Percentiles rank a stretch among this genome's conserved stretches.
Conservation (phyloP, 2,888 invertebrate genomes). For the Fragum sueziense region DNA sequence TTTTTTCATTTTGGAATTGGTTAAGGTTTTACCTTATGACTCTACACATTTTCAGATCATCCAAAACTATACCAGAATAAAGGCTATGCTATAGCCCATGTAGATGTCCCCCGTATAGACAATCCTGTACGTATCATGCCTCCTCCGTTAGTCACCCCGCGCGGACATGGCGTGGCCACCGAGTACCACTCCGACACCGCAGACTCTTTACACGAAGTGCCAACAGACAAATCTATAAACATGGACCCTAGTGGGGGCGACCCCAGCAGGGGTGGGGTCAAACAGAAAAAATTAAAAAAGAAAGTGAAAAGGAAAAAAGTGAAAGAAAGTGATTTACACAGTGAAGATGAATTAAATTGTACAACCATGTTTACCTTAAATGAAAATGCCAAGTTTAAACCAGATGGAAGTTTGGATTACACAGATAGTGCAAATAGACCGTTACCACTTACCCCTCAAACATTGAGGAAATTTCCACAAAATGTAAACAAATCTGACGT, state of each 20-base stretch:
- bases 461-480: conserved; percentile 47
- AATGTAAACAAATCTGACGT: conserved; percentile 57
- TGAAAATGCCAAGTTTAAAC: conserved; percentile 63
- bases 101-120: conserved; percentile 49
- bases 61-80: conserved; percentile 57
- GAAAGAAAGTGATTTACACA: conserved; percentile 34
- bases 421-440: conserved; percentile 53
- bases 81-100: conserved; percentile 53
- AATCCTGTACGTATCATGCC: conserved; percentile 57
- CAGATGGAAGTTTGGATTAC: conserved; percentile 72
- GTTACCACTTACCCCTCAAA: conserved; percentile 72
- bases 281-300: conserved; percentile 26
- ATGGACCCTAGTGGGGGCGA: conserved; percentile 25
- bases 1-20: too few relatives aligned
- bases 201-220: conserved; percentile 70
- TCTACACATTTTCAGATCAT: conserved; percentile 48
- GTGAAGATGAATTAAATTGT: conserved; percentile 68
- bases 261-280: conserved; percentile 1
- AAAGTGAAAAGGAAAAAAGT: conserved; percentile 48
- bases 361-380: conserved; percentile 72
- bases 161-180: conserved; percentile 46
- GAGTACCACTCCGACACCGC: conserved; percentile 73
- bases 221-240: conserved; percentile 54
- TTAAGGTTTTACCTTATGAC: too few relatives aligned
- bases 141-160: conserved; percentile 45